Evolutionary conservation across 2,888 invertebrate genomes (phyloP), one percentile per base, ranked within the genome.

Genomic region (Trissolcus japonicus): DNA sequence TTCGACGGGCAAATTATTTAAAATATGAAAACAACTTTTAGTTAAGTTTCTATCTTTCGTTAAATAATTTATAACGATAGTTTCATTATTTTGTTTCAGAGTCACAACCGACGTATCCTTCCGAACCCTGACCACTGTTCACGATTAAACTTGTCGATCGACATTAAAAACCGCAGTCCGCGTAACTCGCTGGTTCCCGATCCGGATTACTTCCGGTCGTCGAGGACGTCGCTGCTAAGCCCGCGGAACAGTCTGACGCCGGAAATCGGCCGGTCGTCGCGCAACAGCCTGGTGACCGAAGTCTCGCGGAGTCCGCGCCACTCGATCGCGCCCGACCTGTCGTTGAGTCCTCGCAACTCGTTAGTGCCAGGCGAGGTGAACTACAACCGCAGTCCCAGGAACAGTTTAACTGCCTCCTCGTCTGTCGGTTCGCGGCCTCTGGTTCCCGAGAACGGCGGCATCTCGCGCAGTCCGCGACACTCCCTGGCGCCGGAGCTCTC

Each of bases 111-210:
- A 16, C 92, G 93, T 80, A 89, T 93, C 6, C 91, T 92, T 0
- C 93, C 93, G 43, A 92, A 92, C 40, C 92, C 92, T 2, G 86
- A 85, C 73, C 91, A 91, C 59, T 92, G 92, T 80, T 91, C 92
- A 59, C 87, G 93, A 51, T 90, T 92, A 78, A 92, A 92, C 2
- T 81, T 93, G 53, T 90, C 91, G 0, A 90, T 91, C 17, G 79
- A 81, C 48, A 76, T 76, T 2, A 76, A 71, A 17, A 79, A 67
- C 19, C 81, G 81, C 78, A 93, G 92, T 68, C 91, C 93, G 0
- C 90, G 93, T 60, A 92, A 93, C 82, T 93, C 93, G 14, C 90
- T 93, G 57, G 91, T 92, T 29, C 93, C 93, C 19, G 93, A 93
- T 55, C 9, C 35, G 35, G 89, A 88, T 55, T 88, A 87, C 68